Percentiles rank a stretch among this genome's conserved stretches.
Conservation (phyloP, 2,113 vertebrate species). For the Hystrix brachyura region DNA sequence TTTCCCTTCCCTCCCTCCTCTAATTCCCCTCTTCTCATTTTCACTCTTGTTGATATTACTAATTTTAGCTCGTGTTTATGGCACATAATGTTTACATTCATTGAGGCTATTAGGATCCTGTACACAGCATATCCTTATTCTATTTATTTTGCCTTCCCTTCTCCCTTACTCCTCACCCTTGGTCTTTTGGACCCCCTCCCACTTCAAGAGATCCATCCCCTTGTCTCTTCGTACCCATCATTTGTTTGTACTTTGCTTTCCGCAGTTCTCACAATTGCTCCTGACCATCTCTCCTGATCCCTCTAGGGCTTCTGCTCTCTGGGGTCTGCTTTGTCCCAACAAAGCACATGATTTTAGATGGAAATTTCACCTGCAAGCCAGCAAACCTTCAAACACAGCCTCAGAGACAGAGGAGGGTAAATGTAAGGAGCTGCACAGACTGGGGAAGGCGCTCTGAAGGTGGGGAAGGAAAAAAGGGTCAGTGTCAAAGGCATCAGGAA, state of each 20-base stretch:
- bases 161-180: not conserved
- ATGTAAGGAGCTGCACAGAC: not conserved
- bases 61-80: not conserved
- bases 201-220: not conserved
- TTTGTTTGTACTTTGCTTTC: not conserved
- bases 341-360: not conserved
- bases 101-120: not conserved
- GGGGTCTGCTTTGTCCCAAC: not conserved
- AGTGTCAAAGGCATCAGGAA: not conserved
- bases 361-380: not conserved
- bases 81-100: too few relatives aligned
- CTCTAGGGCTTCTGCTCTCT: not conserved
- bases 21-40: not conserved
- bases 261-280: not conserved
- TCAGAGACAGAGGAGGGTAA: not conserved
- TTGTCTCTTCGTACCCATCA: not conserved
- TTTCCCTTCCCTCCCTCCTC: not conserved
- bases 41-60: not conserved
- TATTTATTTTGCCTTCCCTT: fast-evolving
- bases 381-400: not conserved
- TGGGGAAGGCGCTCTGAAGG: too few relatives aligned
- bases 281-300: too few relatives aligned
- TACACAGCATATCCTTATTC: not conserved
- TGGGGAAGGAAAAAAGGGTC: fast-evolving
- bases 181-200: not conserved